Evolutionary conservation across 1,140 invertebrate genomes (phyloP), one percentile per base, ranked within the genome.

Genomic region (Manduca sexta): DNA sequence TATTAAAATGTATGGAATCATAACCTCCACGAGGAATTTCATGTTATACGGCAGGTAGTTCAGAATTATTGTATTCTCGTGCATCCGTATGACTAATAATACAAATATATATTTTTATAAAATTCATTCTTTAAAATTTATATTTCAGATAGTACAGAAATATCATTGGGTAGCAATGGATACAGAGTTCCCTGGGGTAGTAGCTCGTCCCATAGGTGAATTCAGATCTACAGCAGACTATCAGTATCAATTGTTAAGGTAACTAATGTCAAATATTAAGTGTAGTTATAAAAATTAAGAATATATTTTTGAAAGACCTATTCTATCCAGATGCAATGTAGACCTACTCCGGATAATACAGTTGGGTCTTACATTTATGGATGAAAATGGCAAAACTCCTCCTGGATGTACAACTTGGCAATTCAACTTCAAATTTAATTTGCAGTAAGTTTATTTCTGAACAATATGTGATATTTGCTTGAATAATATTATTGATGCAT

Each of bases 91-190:
- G 8, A 26, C 8, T n/a, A n/a, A n/a, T n/a, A n/a, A n/a, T n/a
- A n/a, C n/a, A n/a, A n/a, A n/a, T n/a, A n/a, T n/a, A n/a, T n/a
- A n/a, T n/a, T n/a, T n/a, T n/a, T n/a, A n/a, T n/a, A n/a, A n/a
- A n/a, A n/a, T n/a, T n/a, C n/a, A n/a, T n/a, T n/a, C n/a, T n/a
- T n/a, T n/a, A n/a, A n/a, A n/a, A n/a, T 26, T 26, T 26, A 30
- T 43, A 1, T 43, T 43, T 7, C 49, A 90, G 88, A 88, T 99
- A 52, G 95, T 98, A 1, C 93, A 96, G 74, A 96, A 97, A 70
- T 99, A 97, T 86, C 94, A 94, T 67, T 98, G 95, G 90, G 94
- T 99, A 44, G 97, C 97, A 11, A 99, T 99, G 97, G 98, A 99
- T 69, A 99, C 98, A 48, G 98, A 99, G 85, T 99, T 99, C 88